phyloP scores from a whole-genome alignment of 2,113 vertebrate genomes.

The Gasterosteus nipponicus region DNA sequence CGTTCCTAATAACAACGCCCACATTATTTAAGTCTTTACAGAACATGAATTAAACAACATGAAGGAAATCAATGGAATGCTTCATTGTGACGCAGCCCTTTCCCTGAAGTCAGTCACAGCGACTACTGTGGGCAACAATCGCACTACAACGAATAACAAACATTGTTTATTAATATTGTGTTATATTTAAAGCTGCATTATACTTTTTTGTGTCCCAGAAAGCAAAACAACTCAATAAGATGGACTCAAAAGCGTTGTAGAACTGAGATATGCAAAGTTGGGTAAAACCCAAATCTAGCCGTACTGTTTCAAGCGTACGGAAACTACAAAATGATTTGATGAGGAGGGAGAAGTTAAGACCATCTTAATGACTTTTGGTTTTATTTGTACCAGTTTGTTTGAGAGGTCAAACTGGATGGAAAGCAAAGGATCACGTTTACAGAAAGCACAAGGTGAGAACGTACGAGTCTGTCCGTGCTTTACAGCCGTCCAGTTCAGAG shows the following conservation, averaged over 20 bases:
- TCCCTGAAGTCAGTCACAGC: background rate
- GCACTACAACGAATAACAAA: background rate
- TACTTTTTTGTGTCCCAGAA: background rate
- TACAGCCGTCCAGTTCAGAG: conserved; percentile 23
- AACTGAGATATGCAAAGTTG: background rate
- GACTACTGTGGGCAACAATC: background rate
- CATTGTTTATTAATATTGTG: background rate
- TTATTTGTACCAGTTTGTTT: background rate
- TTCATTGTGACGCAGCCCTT: background rate
- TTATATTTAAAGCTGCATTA: conserved; percentile 2
- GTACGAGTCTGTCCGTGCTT: conserved; percentile 17
- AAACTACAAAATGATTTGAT: conserved; percentile 13
- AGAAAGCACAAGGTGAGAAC: conserved; percentile 35
- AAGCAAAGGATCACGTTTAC: conserved; percentile 6
- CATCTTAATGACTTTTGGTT: conserved; percentile 7
- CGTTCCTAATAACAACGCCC: conserved; percentile 32
- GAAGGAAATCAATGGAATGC: background rate
- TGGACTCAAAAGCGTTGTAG: background rate
- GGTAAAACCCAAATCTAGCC: background rate
- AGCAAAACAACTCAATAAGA: background rate
- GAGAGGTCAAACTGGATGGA: conserved; percentile 9
- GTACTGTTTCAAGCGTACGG: background rate
- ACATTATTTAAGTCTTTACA: conserved; percentile 15
- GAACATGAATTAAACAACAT: background rate
- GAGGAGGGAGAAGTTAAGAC: conserved; percentile 20